Evolutionary conservation across 1,140 invertebrate genomes (phyloP), one percentile per base, ranked within the genome.

Genomic region (Coenobita brevimanus): DNA sequence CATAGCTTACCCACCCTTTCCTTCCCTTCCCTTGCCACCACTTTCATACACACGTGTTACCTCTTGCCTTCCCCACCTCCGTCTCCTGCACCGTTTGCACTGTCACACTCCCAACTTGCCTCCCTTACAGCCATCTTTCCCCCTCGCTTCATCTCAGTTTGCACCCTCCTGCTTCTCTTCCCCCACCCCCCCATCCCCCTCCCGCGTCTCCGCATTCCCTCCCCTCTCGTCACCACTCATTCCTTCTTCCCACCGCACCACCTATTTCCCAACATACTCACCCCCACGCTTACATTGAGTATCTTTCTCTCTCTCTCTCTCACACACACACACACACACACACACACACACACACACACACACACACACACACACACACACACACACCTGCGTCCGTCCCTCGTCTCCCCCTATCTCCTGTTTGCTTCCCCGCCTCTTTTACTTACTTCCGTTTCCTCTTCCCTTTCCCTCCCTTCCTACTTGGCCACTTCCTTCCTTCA

Each of bases 11-110:
- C 36, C 73, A 10, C 43, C 38, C 73, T 27, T n/a, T 41, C 75
- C 75, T 3, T 10, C 10, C 43, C 24, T 78, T 43, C 38, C 33
- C 69, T 3, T 38, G 10, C 38, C 38, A 78, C n/a, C 54, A 13
- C 13, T 10, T 57, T 10, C 54, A 10, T 10, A 57, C 54, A 10
- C n/a, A 13, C 54, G 10, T n/a, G 54, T n/a, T 10, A 57, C 54
- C 54, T n/a, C 54, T n/a, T n/a, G 13, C n/a, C 54, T 57, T 30
- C 67, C 67, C 67, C 67, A 10, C 67, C 67, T 30, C 67, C 67
- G 8, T 27, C 67, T 46, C 41, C 38, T 46, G 24, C 73, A 27
- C 41, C 73, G 27, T 43, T 43, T 50, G 17, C 43, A 30, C 73
- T 30, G 41, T 30, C 41, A n/a, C 41, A 3, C 27, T 24, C 73